phyloP scores from a whole-genome alignment of 2,888 invertebrate species.

The Zootermopsis nevadensis region DNA sequence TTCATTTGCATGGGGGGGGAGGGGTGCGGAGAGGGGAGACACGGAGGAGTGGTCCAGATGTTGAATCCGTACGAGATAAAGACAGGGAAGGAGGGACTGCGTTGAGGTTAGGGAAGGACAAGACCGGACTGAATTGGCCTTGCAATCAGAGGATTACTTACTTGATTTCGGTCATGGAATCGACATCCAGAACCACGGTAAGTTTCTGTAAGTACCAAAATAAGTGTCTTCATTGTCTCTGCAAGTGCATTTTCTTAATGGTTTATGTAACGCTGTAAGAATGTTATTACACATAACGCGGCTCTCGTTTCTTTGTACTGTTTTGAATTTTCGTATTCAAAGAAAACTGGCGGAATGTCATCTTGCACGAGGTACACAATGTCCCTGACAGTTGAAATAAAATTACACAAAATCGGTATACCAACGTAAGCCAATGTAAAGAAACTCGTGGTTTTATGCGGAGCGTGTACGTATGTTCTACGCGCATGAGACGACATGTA shows the following conservation, averaged over 20 bases:
- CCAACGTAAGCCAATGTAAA: no score
- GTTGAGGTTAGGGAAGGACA: slow-evolving; percentile 11
- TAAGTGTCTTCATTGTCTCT: not conserved
- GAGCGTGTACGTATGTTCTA: no score
- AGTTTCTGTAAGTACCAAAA: not conserved
- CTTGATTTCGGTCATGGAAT: not conserved
- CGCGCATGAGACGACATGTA: no score
- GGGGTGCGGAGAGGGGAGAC: not conserved
- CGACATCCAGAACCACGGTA: not conserved
- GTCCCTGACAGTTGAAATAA: no score
- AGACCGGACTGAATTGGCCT: not conserved
- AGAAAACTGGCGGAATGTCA: no score
- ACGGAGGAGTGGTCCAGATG: slow-evolving; percentile 13
- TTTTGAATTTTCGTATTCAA: no score
- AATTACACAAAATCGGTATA: no score
- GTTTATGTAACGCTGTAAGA: no score
- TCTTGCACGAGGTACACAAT: no score
- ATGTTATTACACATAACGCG: no score
- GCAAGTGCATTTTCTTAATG: not conserved
- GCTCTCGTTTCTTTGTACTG: no score
- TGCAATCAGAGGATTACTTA: not conserved
- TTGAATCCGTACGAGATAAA: not conserved
- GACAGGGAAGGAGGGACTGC: not conserved
- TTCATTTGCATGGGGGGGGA: slow-evolving; percentile 22
- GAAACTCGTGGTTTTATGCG: no score